Percentiles rank a stretch among this genome's conserved stretches.
Evolutionary conservation across 2,113 vertebrate genomes (phyloP).

Genomic region (Antidorcas marsupialis): DNA sequence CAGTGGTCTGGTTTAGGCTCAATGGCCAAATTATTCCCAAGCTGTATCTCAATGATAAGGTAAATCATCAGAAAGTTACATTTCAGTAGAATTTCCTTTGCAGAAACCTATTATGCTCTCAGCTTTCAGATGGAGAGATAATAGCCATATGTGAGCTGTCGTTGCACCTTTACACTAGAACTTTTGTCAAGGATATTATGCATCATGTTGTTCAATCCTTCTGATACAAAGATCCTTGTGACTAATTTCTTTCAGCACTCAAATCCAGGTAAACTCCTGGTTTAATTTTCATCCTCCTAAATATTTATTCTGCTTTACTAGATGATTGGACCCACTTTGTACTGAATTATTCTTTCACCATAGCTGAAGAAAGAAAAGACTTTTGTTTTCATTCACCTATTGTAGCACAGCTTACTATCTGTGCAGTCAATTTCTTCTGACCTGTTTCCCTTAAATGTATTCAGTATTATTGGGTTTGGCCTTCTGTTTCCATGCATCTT

Average conservation of each 20-base stretch:
- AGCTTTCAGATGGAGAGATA: neutral
- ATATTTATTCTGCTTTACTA: neutral
- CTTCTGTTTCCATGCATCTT: neutral
- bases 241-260: neutral
- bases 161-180: neutral
- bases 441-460: neutral
- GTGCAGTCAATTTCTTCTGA: neutral
- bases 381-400: neutral
- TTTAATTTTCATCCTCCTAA: neutral
- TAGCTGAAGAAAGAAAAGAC: neutral
- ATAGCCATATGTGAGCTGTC: neutral
- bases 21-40: neutral
- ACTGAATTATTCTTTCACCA: slow-evolving; percentile 10
- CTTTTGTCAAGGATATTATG: neutral
- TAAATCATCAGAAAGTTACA: slow-evolving; percentile 7
- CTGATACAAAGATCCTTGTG: neutral
- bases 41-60: neutral
- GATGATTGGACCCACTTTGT: neutral
- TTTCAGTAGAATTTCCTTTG: neutral
- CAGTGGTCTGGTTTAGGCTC: neutral
- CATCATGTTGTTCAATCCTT: neutral
- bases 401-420: neutral
- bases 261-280: neutral
- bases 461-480: neutral
- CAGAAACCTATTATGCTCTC: neutral